Evolutionary conservation across 2,888 invertebrate genomes (phyloP), one percentile per base, ranked within the genome.

Genomic region (Clivina fossor): DNA sequence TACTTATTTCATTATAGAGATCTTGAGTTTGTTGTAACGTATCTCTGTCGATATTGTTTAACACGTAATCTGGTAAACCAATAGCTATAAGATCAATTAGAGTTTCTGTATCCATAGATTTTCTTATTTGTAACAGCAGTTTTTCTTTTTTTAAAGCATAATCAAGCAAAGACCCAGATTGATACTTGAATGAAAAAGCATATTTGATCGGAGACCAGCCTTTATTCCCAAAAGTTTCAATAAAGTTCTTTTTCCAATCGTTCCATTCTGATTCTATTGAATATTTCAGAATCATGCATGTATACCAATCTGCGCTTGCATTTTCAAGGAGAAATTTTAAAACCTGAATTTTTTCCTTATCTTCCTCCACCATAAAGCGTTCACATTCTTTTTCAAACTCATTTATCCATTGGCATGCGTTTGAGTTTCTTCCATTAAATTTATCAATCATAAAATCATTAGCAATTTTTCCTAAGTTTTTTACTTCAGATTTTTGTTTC

Each of bases 11-110:
- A 61, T 67, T 68, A 41, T 61, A 66, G 18, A 69, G 46, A 40
- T 68, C 65, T 60, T 63, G 57, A 22, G 65, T 65, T 13, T 61
- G 48, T 62, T 63, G 47, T 48, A 66, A 53, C 46, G 46, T 57
- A 59, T 64, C 63, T 59, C 67, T 67, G 51, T 68, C 63, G 47
- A 68, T 68, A 59, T 50, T 66, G 53, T 66, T 62, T 19, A 56
- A 41, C 41, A 68, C 48, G 46, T 59, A 64, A 43, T 63, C 60
- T 60, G 68, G 66, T 57, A 70, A 57, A 18, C 66, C 67, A 8
- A 50, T 49, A 46, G 65, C 67, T 38, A 68, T 67, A 4, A 68
- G 50, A 58, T 67, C 63, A 41, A 68, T 64, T 32, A 67, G 20
- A 4, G 64, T 61, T 33, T 58, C 37, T 35, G 19, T 47, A 57